A percentile compares a stretch with the other conserved stretches of the same genome.
Conservation (phyloP, 2,888 invertebrate species). For the Pheosia tremula region DNA sequence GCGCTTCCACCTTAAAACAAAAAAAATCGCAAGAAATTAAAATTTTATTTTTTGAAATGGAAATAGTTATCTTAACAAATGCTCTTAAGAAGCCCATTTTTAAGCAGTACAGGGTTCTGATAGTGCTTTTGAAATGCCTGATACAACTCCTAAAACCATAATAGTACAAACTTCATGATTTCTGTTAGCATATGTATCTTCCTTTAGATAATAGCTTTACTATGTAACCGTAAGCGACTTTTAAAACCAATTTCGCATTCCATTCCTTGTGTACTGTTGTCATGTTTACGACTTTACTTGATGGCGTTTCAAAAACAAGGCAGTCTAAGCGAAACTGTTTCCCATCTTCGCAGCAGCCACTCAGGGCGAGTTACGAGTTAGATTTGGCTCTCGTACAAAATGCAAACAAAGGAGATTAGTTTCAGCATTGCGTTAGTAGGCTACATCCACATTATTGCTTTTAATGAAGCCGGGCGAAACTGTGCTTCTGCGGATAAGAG, state of each 20-base stretch:
- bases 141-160: no score
- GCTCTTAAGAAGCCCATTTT: no score
- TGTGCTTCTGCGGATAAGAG: constrained; percentile 29
- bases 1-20: no score
- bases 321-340: constrained; percentile 31
- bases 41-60: no score
- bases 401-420: constrained; percentile 73
- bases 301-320: constrained; percentile 21
- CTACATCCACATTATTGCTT: constrained; percentile 53
- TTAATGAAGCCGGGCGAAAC: constrained; percentile 57
- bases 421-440: constrained; percentile 60
- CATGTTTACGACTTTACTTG: constrained; percentile 21
- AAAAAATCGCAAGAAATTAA: no score
- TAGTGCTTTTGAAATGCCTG: no score
- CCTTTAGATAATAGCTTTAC: no score
- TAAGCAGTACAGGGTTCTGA: no score
- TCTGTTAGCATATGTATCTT: no score
- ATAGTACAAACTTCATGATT: no score
- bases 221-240: background rate
- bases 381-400: constrained; percentile 63
- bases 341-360: constrained; percentile 53
- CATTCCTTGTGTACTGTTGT: background rate
- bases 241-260: background rate
- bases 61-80: no score
- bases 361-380: constrained; percentile 58